These are phyloP conservation scores for Erithacus rubecula DNA, from an alignment of 2,797 vertebrate species.

Conservation along the genomic window DNA sequence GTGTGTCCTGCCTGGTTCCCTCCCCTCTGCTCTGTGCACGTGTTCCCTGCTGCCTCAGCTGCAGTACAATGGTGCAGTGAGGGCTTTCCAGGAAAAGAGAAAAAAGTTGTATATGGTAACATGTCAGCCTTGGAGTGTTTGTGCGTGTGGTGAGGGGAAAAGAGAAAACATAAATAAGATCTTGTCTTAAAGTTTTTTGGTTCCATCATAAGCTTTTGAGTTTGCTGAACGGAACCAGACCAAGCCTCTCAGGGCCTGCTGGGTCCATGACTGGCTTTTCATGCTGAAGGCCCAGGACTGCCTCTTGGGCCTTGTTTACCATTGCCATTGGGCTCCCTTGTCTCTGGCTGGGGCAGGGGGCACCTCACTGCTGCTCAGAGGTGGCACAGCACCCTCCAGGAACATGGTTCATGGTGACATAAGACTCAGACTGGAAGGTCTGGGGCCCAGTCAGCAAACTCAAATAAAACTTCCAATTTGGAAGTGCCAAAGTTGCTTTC, in stretches of 20 bases:
- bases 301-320: background rate
- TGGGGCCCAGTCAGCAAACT: background rate
- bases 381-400: background rate
- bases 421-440: background rate
- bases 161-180: background rate
- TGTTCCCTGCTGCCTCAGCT: background rate
- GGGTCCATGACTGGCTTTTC: rapidly evolving
- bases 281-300: background rate
- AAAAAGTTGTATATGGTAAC: background rate
- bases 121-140: background rate
- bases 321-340: background rate
- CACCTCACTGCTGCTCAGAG: background rate
- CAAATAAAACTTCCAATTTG: background rate
- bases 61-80: background rate
- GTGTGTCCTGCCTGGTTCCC: background rate
- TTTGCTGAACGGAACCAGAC: background rate
- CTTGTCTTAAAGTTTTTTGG: background rate
- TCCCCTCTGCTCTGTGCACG: rapidly evolving
- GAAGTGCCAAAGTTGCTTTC: background rate
- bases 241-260: background rate
- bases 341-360: background rate
- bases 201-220: background rate
- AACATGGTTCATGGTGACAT: rapidly evolving
- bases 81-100: background rate
- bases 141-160: background rate